Evolutionary conservation across 2,888 invertebrate species (phyloP).

Genomic region (Autographa gamma): DNA sequence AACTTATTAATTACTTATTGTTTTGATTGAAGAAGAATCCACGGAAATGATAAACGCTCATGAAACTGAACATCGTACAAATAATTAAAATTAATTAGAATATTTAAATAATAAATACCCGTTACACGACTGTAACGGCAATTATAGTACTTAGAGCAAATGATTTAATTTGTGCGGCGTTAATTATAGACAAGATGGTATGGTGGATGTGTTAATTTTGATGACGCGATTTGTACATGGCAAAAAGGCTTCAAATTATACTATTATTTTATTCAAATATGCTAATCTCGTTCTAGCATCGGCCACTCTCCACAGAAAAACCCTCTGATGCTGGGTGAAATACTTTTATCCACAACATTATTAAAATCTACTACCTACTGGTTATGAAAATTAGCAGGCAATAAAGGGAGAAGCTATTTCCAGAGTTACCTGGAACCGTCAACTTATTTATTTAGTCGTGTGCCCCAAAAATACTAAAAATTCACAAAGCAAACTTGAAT

Average conservation of each 20-base stretch:
- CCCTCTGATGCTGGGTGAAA: neutral
- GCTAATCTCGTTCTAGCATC: neutral
- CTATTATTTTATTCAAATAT: neutral
- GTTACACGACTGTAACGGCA: constrained; percentile 47
- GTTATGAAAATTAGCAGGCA: neutral
- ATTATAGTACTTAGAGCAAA: constrained; percentile 44
- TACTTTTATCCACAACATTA: neutral
- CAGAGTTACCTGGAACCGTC: neutral
- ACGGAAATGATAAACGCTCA: constrained; percentile 63
- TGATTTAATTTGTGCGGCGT: constrained; percentile 29
- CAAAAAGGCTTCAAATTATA: neutral
- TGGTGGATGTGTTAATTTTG: constrained; percentile 17
- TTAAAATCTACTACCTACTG: neutral
- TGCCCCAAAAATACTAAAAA: neutral
- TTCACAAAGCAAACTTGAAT: neutral
- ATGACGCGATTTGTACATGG: neutral
- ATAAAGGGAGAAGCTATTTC: no score
- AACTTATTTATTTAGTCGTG: neutral
- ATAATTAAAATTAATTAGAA: constrained; percentile 46
- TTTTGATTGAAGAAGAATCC: constrained; percentile 61
- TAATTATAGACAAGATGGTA: constrained; percentile 24
- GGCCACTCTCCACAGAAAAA: neutral
- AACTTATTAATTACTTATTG: constrained; percentile 68
- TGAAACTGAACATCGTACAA: constrained; percentile 53
- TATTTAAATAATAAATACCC: constrained; percentile 41